Percentiles rank a stretch among this genome's conserved stretches.
phyloP scores from a whole-genome alignment of 2,113 vertebrate genomes.

The Xiphophorus couchianus region DNA sequence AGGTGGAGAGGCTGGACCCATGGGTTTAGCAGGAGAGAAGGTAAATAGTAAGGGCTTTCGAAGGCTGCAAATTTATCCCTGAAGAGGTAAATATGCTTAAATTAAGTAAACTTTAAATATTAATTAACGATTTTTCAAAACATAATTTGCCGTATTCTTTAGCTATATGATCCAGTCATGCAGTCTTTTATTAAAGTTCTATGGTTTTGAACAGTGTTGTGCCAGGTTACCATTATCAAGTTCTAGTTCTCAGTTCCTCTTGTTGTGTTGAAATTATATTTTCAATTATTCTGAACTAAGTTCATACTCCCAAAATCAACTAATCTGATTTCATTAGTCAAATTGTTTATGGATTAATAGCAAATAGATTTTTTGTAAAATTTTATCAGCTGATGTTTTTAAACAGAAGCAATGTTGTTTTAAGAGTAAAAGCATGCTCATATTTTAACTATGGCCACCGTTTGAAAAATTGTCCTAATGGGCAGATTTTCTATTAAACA shows the following conservation, averaged over 20 bases:
- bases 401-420: neutral
- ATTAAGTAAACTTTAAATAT: neutral
- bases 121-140: conserved; percentile 11
- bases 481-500: neutral
- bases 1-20: conserved; percentile 86
- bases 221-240: neutral
- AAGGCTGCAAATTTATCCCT: neutral
- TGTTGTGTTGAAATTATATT: neutral
- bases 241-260: neutral
- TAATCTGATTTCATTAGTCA: neutral
- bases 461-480: neutral
- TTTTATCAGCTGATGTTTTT: neutral
- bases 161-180: neutral
- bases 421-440: neutral
- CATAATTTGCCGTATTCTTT: neutral
- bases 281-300: neutral
- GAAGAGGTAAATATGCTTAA: too few relatives aligned
- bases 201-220: neutral
- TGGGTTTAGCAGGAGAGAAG: conserved; percentile 94
- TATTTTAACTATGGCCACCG: neutral
- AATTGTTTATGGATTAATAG: neutral
- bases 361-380: neutral
- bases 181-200: neutral
- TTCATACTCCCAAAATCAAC: neutral
- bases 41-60: conserved; percentile 61